phyloP scores from a whole-genome alignment of 2,113 vertebrate genomes.

The Menura novaehollandiae region DNA sequence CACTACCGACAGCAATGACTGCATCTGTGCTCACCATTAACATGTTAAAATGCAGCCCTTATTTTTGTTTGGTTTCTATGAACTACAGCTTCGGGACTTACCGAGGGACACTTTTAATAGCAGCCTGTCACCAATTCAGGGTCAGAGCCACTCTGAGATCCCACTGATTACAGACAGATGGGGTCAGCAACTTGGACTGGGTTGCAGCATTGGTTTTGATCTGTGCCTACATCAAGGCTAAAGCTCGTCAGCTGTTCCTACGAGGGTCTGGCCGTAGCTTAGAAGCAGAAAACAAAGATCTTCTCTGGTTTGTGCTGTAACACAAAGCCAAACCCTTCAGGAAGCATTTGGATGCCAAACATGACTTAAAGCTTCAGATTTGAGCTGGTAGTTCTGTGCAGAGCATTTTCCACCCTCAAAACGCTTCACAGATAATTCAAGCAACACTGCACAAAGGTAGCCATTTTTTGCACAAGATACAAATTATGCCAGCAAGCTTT shows the following conservation, averaged over 20 bases:
- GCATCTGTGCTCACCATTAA: not conserved
- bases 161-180: not conserved
- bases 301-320: not conserved
- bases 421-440: not conserved
- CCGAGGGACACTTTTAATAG: not conserved
- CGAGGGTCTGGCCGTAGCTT: not conserved
- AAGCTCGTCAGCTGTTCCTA: not conserved
- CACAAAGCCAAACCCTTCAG: not conserved
- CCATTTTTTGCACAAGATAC: not conserved
- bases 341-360: not conserved
- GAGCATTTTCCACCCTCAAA: not conserved
- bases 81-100: not conserved
- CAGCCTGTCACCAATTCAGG: not conserved
- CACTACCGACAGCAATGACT: accelerated
- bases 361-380: not conserved
- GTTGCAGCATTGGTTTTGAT: not conserved
- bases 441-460: not conserved
- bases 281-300: not conserved
- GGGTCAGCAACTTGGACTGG: not conserved
- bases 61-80: not conserved
- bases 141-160: not conserved
- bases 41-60: not conserved
- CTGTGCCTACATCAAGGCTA: not conserved
- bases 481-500: not conserved
- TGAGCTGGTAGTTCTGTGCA: not conserved